Evolutionary conservation across 2,113 vertebrate species (phyloP).

Genomic region (Thunnus maccoyii): DNA sequence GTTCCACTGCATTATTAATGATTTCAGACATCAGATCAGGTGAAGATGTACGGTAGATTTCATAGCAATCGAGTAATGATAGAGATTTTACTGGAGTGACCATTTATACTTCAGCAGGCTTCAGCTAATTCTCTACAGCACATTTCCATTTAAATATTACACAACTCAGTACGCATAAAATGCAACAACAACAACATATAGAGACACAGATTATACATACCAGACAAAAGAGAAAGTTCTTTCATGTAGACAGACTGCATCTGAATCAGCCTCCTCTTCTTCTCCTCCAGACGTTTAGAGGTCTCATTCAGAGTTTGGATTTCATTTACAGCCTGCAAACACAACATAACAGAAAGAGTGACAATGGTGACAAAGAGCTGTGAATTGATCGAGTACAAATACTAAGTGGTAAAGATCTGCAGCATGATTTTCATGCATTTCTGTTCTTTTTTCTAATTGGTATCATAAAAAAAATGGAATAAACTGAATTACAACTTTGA

Average conservation of each 20-base stretch:
- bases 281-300: conserved; percentile 83
- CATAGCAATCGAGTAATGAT: neutral
- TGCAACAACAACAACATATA: neutral
- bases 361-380: neutral
- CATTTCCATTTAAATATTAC: neutral
- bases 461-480: no score
- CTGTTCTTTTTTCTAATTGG: no score
- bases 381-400: neutral
- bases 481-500: no score
- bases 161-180: neutral
- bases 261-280: conserved; percentile 84
- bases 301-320: conserved; percentile 87
- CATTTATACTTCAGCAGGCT: neutral
- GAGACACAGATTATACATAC: conserved; percentile 71
- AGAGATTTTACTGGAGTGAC: no score
- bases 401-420: neutral
- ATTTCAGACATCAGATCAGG: no score
- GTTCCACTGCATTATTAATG: no score
- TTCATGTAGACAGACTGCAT: conserved; percentile 84
- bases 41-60: no score
- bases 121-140: neutral
- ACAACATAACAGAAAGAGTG: neutral
- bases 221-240: conserved; percentile 89
- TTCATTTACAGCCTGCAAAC: conserved; percentile 88
- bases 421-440: no score